Conservation (phyloP, 2,113 vertebrate genomes). For the Larimichthys crocea region DNA sequence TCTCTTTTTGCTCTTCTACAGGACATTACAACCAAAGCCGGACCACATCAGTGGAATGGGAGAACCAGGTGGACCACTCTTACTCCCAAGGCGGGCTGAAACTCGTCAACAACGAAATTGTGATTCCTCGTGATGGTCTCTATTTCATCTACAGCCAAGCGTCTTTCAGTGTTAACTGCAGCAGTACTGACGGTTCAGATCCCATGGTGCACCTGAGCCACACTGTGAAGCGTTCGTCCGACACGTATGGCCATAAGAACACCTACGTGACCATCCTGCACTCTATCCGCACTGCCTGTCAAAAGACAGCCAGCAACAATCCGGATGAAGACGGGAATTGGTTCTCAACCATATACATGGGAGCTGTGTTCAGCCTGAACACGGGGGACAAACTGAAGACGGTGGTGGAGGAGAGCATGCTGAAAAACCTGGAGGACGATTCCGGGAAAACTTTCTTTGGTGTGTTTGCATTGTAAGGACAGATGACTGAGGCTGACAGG, state of each 20-base stretch:
- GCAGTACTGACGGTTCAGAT: accelerated
- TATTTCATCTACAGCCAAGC: conserved; percentile 86
- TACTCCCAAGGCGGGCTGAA: conserved; percentile 68
- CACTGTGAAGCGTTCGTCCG: conserved; percentile 68
- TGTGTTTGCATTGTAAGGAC: conserved; percentile 78
- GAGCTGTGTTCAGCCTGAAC: conserved; percentile 78
- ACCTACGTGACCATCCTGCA: conserved; percentile 70
- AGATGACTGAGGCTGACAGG: neutral
- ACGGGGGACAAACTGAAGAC: conserved; percentile 72
- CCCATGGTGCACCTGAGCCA: conserved; percentile 75
- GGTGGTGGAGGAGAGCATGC: conserved; percentile 16
- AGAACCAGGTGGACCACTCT: conserved; percentile 59
- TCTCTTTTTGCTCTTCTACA: conserved; percentile 30
- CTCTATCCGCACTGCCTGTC: conserved; percentile 71
- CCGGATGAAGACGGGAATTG: neutral
- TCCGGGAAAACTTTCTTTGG: conserved; percentile 81
- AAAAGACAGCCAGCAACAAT: neutral
- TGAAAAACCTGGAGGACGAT: conserved; percentile 35
- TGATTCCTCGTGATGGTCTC: conserved; percentile 69
- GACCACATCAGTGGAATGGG: conserved; percentile 64
- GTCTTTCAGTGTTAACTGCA: conserved; percentile 77
- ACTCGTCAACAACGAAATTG: conserved; percentile 73
- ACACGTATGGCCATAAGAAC: neutral
- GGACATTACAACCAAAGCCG: conserved; percentile 44
- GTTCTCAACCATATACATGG: conserved; percentile 77